These are phyloP conservation scores for Microctonus hyperodae DNA, from an alignment of 2,888 invertebrate species.

Conservation along the genomic window DNA sequence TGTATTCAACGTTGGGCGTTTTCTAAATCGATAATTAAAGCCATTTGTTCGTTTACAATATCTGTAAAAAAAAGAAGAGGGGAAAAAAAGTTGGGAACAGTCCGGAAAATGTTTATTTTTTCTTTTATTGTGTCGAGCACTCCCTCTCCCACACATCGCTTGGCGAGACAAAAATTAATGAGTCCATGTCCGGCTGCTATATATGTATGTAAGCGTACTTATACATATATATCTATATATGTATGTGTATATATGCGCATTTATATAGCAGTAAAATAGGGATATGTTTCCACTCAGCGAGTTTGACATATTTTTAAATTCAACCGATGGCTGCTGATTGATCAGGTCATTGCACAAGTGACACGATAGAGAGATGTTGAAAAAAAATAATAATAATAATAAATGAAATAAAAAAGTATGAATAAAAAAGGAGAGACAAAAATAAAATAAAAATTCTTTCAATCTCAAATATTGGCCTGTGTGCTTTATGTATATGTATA, in stretches of 20 bases:
- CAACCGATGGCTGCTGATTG: conserved; percentile 19
- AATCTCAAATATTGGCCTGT: not conserved
- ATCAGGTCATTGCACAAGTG: conserved; percentile 11
- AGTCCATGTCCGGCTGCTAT: not conserved
- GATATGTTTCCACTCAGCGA: not conserved
- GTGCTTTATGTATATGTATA: not conserved
- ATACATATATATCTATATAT: not conserved
- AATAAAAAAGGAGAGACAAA: not conserved
- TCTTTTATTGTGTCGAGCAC: not conserved
- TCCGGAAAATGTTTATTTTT: not conserved
- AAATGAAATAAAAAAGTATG: not conserved
- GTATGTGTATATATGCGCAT: not conserved
- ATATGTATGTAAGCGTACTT: too few relatives aligned
- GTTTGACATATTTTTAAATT: conserved; percentile 21
- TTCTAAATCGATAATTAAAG: conserved; percentile 4
- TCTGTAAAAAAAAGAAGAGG: conserved; percentile 4
- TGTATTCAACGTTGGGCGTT: not conserved
- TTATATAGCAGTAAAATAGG: not conserved
- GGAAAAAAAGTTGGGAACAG: not conserved
- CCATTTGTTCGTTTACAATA: conserved; percentile 12
- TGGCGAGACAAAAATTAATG: conserved; percentile 26
- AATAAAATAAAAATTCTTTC: not conserved
- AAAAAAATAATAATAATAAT: not conserved
- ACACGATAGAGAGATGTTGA: not conserved
- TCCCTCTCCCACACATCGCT: not conserved